These are phyloP conservation scores for Lycocerus yunnanus DNA, from an alignment of 2,888 invertebrate genomes.

Conservation along the genomic window DNA sequence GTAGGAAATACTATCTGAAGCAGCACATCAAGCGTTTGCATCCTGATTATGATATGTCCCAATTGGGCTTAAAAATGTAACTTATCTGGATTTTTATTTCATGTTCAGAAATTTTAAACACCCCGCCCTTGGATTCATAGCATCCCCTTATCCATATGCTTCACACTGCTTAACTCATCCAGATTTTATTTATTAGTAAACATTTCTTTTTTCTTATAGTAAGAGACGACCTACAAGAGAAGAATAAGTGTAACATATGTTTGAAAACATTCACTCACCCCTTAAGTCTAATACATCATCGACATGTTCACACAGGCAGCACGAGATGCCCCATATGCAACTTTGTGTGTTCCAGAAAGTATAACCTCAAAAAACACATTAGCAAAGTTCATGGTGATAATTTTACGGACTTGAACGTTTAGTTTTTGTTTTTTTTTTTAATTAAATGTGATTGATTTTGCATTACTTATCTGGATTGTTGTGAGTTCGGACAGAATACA, in stretches of 20 bases:
- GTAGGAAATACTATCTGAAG: conserved; percentile 17
- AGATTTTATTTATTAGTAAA: not conserved
- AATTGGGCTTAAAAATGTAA: not conserved
- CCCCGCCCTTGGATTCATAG: not conserved
- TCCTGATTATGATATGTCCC: not conserved
- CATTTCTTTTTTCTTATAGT: conserved; percentile 1
- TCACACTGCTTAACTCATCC: not conserved
- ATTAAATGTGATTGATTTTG: not conserved
- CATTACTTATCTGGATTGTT: conserved; percentile 19
- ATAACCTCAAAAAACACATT: conserved; percentile 18
- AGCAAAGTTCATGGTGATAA: conserved; percentile 14
- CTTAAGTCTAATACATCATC: conserved; percentile 22
- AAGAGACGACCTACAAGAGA: conserved; percentile 12
- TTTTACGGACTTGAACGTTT: not conserved
- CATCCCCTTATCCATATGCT: not conserved
- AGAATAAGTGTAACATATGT: conserved; percentile 20
- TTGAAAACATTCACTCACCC: conserved; percentile 25
- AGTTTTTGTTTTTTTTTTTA: not conserved
- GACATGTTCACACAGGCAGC: conserved; percentile 19
- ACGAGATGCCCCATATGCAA: conserved; percentile 20
- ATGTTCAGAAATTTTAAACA: not conserved
- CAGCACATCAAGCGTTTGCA: conserved; percentile 6
- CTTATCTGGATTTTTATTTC: not conserved
- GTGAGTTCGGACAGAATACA: not conserved
- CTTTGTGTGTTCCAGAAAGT: conserved; percentile 18